Evolutionary conservation across 2,888 invertebrate genomes (phyloP), one percentile per base, ranked within the genome.

Genomic region (Dromius quadrimaculatus): DNA sequence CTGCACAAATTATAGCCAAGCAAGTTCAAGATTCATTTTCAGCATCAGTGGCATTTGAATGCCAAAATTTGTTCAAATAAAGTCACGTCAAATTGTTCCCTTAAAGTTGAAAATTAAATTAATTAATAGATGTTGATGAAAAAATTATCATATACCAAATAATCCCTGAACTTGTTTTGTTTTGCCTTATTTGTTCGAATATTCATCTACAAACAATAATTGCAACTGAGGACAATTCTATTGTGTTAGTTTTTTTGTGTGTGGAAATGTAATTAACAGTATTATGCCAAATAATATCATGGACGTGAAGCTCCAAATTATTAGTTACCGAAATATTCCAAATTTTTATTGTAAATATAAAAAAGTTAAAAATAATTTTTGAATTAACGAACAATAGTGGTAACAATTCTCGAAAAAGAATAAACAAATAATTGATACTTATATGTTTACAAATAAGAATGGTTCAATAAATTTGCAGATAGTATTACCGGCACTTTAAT

Each of bases 281-380:
- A 23, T 32, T 47, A 20, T 36, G 64, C 50, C 47, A 64, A 50
- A 64, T 43, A 50, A 11, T 64, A 64, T 64, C 64, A 64, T 36
- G 64, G 64, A 4, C 50, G 32, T 45, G 9, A 23, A 38, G 36
- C 36, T 45, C 45, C 17, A 19, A 23, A 41, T 43, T 41, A 20
- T 23, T 23, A 28, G 45, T 45, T 63, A 64, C 47, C 47, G 13
- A 64, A 64, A 64, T 64, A 64, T 64, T 63, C 19, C 50, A 64
- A 64, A 64, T 64, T 47, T 22, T 36, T 32, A 13, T 32, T 5
- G 50, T 34, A 47, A 64, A 64, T 43, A 64, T 5, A 15, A n/a
- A 6, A 41, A 23, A 13, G 63, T 32, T 45, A 45, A 43, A 63
- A 63, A 45, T 15, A 23, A 28, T 32, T 9, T 17, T 6, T 9